Base-by-base conservation (phyloP, 2,797 vertebrate species). In the Pogoniulus pusillus region DNA sequence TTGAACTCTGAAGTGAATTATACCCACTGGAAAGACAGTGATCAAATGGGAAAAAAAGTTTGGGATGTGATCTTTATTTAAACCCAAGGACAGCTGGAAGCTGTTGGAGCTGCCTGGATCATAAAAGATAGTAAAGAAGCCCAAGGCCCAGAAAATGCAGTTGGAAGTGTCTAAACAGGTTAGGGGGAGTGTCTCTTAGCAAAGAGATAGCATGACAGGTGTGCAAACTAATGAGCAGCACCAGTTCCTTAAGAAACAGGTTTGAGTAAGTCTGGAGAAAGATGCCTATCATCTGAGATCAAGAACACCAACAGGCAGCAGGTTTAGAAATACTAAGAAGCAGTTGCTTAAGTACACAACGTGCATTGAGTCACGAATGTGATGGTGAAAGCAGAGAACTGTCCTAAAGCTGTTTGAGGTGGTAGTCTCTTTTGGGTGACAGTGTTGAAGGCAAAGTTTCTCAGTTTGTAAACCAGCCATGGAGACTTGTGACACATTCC, bases 291-390 rank as follows among this genome's bases (percentile, higher is more conserved):
- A 19, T 73, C 29, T 27, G 64, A 11, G 57, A 34, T 39, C 1
- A 60, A 62, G 55, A 60, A 75, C 47, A 32, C 23, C 41, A 64
- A 19, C 18, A 66, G 43, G 11, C 55, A n/a, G 5, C 32, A 8
- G 41, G 43, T 85, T 91, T 81, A 76, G 65, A 83, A 89, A 54
- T 68, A 32, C n/a, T 78, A 30, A 70, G 32, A 32, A 81, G 41
- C 43, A 54, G 41, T 72, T 78, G 72, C 60, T 58, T 54, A 73
- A 76, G 49, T 72, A 47, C 30, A 51, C 9, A n/a, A 3, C 0
- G 0, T 62, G n/a, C 5, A 3, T 29, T 86, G 43, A 1, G 1
- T 55, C 4, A 1, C 24, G 9, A 53, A 16, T 2, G 1, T 69
- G 37, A 12, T 41, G 73, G 37, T 73, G 85, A 76, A 86, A 79